Base-by-base conservation (phyloP, 2,113 vertebrate species). In the Phoenicopterus ruber region DNA sequence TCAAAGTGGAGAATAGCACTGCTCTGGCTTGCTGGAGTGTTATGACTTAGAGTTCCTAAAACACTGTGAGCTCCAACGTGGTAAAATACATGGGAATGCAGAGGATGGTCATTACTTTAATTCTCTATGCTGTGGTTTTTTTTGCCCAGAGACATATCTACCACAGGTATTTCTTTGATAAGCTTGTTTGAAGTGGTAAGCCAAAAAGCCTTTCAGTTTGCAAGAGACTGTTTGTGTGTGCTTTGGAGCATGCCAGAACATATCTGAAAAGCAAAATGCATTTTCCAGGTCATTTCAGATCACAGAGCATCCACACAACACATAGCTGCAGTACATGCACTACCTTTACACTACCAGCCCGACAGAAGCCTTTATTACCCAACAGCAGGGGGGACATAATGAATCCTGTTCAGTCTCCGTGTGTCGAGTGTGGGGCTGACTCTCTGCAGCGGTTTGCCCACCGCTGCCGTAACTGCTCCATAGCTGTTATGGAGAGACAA, bases 131-230 rank as follows among this genome's bases (percentile, higher is more conserved):
- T 88, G 81, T 57, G 42, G 42, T 42, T 42, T 2, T 29, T 93
- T 93, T 96, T 94, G 17, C 91, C 31, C 52, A 76, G 81, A 93
- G 87, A 69, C 31, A 22, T 76, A 82, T 93, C 61, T 82, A 91
- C 95, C 94, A 90, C 84, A 96, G 58, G 61, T 65, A 93, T 96
- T 95, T 90, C 87, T 96, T 96, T 91, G 89, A 96, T 93, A 97
- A 95, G 52, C 42, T 72, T 69, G 21, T 93, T 96, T 97, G 91
- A 95, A 95, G 93, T 93, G 87, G 87, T 82, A 14, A 61, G 38
- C 17, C 65, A 85, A 72, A 93, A 94, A 7, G 2, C 47, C 44
- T 93, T 94, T 72, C 40, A 40, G 70, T 87, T 87, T 85, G 74
- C 50, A 55, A 76, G 34, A 86, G 36, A 25, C 7, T 77, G 10